A percentile compares a stretch with the other conserved stretches of the same genome.
phyloP scores from a whole-genome alignment of 2,113 vertebrate species.

The Dolichotis patagonum region DNA sequence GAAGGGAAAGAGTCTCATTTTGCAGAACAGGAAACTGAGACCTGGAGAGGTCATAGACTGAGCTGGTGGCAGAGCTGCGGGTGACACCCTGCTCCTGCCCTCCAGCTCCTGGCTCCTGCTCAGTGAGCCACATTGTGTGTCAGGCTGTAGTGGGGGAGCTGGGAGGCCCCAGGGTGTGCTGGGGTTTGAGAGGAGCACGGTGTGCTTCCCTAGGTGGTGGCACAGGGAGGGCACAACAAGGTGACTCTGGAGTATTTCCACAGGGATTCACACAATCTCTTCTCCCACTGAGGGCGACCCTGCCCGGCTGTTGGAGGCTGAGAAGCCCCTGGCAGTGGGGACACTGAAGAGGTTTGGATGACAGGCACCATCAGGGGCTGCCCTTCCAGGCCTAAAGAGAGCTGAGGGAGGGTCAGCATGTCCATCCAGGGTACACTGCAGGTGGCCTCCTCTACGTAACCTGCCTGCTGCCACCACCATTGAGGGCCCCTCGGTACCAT shows the following conservation, averaged over 20 bases:
- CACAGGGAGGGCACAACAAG: constrained; percentile 88
- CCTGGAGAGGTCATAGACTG: not conserved
- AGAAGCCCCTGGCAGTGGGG: constrained; percentile 92
- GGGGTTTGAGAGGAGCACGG: not conserved
- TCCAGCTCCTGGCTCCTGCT: not conserved
- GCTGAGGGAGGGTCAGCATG: not conserved
- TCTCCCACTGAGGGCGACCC: constrained; percentile 91
- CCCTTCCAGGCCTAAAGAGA: not conserved
- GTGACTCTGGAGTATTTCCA: constrained; percentile 92
- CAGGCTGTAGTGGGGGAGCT: no score
- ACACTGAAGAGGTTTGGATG: constrained; percentile 88
- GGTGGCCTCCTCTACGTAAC: not conserved
- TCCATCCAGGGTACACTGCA: not conserved
- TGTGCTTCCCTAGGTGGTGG: constrained; percentile 88
- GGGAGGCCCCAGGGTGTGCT: not conserved
- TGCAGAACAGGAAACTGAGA: not conserved
- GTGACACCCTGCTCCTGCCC: no score
- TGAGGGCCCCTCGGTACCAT: not conserved
- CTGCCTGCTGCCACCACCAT: not conserved
- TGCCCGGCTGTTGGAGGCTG: constrained; percentile 89
- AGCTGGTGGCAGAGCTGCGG: not conserved
- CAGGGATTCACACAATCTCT: constrained; percentile 93
- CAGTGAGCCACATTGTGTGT: not conserved
- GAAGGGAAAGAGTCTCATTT: not conserved
- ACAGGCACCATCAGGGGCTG: no score